Percentiles rank a stretch among this genome's conserved stretches.
Evolutionary conservation across 2,113 vertebrate genomes (phyloP).

Genomic region (Oceanites oceanicus): DNA sequence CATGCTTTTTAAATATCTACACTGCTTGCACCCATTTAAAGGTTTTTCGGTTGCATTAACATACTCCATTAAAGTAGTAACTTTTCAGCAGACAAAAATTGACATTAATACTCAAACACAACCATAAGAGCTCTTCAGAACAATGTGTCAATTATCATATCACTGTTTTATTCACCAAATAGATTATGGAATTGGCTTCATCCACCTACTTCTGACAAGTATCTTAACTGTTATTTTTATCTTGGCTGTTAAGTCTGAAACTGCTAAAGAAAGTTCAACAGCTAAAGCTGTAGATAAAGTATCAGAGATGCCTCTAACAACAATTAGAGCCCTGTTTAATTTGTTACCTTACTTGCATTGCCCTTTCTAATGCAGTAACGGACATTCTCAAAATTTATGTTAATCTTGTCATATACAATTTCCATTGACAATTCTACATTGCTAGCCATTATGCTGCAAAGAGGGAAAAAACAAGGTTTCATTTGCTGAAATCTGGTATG

Average conservation of each 20-base stretch:
- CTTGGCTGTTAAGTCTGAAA: constrained; percentile 66
- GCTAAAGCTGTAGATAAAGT: constrained; percentile 60
- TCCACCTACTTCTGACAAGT: not conserved
- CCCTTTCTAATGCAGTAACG: constrained; percentile 61
- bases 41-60: not conserved
- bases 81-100: not conserved
- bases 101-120: not conserved
- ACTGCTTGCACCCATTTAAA: not conserved
- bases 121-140: not conserved
- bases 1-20: not conserved
- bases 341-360: constrained; percentile 70
- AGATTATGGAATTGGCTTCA: not conserved
- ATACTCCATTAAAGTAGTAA: not conserved
- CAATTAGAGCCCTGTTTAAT: constrained; percentile 69
- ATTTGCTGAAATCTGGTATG: not conserved
- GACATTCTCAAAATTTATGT: constrained; percentile 55
- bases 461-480: not conserved
- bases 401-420: constrained; percentile 51
- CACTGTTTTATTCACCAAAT: not conserved
- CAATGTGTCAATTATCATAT: not conserved
- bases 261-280: constrained; percentile 62
- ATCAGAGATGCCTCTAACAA: constrained; percentile 62
- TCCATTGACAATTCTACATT: not conserved
- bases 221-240: not conserved
- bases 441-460: not conserved